Evolutionary conservation across 2,888 invertebrate species (phyloP), one percentile per base, ranked within the genome.

Genomic region (Oegoconia quadripuncta): DNA sequence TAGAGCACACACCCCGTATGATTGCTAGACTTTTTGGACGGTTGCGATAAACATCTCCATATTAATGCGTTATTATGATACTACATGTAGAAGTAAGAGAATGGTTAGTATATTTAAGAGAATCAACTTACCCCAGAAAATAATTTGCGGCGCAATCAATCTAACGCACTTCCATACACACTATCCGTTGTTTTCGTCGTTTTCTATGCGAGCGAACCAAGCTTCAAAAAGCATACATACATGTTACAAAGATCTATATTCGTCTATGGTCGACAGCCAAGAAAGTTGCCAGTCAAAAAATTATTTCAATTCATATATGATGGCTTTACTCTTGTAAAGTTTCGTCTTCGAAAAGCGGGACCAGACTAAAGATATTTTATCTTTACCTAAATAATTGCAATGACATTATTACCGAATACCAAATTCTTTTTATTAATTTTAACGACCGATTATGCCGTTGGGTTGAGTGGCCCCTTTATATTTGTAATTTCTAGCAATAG

Each of bases 111-210:
- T 18, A 15, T 14, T 34, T 15, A n/a, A 3, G 26, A 16, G 42
- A 44, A 60, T 33, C 43, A 57, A 68, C 86, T 79, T 74, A 88
- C 88, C 83, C 75, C 71, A 70, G 74, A 77, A 79, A 75, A 77
- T 79, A 78, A 82, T 80, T 87, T 88, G 87, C 89, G 89, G 89
- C 89, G 89, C 89, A 89, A 89, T 90, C 89, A 87, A 86, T 88
- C 88, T 87, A 89, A 89, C 87, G 82, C 86, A 88, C 89, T 88
- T 80, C 77, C 84, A 81, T 82, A 82, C 87, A 89, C 88, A 82
- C 82, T 81, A 78, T 81, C 87, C 88, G 88, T 88, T 87, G 87
- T 87, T 87, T 87, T 86, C 83, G 77, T 82, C 55, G 67, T 66
- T 67, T 68, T 70, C 64, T 60, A 64, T 16, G 31, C 32, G 83